These are phyloP conservation scores for Tipula confusa DNA, from an alignment of 2,888 invertebrate genomes.

Conservation along the genomic window DNA sequence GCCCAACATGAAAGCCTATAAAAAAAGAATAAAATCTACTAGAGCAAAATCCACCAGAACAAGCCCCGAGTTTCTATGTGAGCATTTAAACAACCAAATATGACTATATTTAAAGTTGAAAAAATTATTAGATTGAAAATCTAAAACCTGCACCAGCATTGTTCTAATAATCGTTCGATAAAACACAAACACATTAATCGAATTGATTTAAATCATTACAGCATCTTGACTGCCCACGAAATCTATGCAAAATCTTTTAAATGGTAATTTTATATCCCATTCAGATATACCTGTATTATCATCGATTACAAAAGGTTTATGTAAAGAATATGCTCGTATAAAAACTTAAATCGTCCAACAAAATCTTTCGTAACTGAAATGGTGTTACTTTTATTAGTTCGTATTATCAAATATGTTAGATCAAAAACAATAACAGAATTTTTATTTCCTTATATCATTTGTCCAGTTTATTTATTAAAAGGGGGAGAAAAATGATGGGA, in stretches of 20 bases:
- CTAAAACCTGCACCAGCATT: too few species aligned
- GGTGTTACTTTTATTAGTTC: slow-evolving; percentile 3
- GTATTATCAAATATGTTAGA: not conserved
- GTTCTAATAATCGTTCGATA: too few species aligned
- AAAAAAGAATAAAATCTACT: too few species aligned
- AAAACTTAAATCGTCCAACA: not conserved
- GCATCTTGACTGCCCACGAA: not conserved
- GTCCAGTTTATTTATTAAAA: slow-evolving; percentile 20
- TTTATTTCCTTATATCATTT: slow-evolving; percentile 12
- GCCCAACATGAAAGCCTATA: too few species aligned
- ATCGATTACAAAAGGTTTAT: not conserved
- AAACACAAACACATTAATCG: not conserved
- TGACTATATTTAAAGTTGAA: too few species aligned
- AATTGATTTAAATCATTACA: not conserved
- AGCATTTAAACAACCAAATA: too few species aligned
- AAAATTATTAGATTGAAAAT: too few species aligned
- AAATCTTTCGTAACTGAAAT: not conserved
- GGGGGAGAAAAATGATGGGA: too few species aligned
- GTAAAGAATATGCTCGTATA: not conserved
- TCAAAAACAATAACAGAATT: not conserved
- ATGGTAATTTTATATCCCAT: not conserved
- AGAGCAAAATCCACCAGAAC: too few species aligned
- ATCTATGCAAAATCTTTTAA: not conserved
- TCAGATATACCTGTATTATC: not conserved
- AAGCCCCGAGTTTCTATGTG: too few species aligned